These are phyloP conservation scores for Scatophagus argus DNA, from an alignment of 2,113 vertebrate species.

Conservation along the genomic window DNA sequence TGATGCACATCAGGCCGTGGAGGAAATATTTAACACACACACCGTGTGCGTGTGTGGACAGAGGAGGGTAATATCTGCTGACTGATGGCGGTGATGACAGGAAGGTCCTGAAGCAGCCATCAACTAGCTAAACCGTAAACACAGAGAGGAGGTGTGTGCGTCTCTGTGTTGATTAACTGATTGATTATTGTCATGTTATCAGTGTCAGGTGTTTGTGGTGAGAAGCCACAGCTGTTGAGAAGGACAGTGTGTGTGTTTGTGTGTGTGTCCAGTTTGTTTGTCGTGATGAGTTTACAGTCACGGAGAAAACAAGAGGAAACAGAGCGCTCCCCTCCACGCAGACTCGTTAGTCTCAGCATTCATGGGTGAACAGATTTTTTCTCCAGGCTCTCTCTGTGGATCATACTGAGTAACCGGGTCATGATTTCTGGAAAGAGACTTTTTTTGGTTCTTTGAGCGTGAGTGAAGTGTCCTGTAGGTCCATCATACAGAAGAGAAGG, in stretches of 20 bases:
- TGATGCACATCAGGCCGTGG: constrained; percentile 15
- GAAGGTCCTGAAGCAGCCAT: constrained; percentile 69
- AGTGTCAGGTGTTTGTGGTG: constrained; percentile 47
- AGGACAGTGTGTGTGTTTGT: not conserved
- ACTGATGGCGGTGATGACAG: constrained; percentile 68
- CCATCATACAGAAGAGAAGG: too few relatives aligned
- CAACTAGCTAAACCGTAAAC: constrained; percentile 70
- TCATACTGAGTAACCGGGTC: too few relatives aligned
- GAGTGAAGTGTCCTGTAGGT: too few relatives aligned
- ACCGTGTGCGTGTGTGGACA: constrained; percentile 51
- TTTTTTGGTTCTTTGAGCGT: too few relatives aligned
- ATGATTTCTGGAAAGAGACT: too few relatives aligned
- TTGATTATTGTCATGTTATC: constrained; percentile 64
- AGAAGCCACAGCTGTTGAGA: constrained; percentile 58
- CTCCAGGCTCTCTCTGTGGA: too few relatives aligned
- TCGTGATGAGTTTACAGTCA: constrained; percentile 11
- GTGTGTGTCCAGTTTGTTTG: not conserved
- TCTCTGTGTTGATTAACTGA: constrained; percentile 67
- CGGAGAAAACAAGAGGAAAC: not conserved
- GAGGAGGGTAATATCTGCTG: constrained; percentile 68
- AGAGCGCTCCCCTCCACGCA: not conserved
- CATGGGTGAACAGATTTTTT: too few relatives aligned
- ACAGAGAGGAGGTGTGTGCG: not conserved
- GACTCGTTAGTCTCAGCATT: not conserved
- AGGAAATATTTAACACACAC: constrained; percentile 45